phyloP scores from a whole-genome alignment of 2,888 invertebrate species.

The Panzeria rudis region DNA sequence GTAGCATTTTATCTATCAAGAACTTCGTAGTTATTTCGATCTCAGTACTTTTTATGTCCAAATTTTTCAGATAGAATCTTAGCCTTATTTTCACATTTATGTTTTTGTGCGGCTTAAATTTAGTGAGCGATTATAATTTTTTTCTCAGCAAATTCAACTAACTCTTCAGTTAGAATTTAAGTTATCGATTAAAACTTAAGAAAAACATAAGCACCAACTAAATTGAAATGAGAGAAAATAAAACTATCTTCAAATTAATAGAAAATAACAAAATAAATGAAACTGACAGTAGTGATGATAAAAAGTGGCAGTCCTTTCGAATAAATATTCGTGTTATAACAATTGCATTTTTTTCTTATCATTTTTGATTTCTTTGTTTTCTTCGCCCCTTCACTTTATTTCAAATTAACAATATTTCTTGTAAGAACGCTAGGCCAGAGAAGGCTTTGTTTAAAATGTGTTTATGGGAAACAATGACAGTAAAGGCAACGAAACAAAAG shows the following conservation, averaged over 20 bases:
- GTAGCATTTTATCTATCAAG: too few relatives aligned
- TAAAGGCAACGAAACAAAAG: slow-evolving; percentile 28
- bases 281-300: background rate
- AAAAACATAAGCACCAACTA: background rate
- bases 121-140: too few relatives aligned
- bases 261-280: slow-evolving; percentile 44
- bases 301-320: background rate
- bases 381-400: slow-evolving; percentile 5
- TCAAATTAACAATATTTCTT: slow-evolving; percentile 61
- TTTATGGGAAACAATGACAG: background rate
- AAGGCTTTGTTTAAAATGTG: background rate
- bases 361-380: slow-evolving; percentile 5
- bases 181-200: background rate
- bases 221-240: background rate
- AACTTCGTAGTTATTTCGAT: too few relatives aligned
- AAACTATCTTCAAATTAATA: slow-evolving; percentile 49
- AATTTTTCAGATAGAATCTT: too few relatives aligned
- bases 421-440: slow-evolving; percentile 5
- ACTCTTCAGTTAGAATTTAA: background rate
- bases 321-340: background rate
- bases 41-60: too few relatives aligned
- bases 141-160: too few relatives aligned
- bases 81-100: too few relatives aligned
- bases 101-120: too few relatives aligned
- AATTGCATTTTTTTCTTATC: slow-evolving; percentile 62